These are phyloP conservation scores for Mesocricetus auratus DNA, from an alignment of 2,113 vertebrate genomes.

Conservation along the genomic window DNA sequence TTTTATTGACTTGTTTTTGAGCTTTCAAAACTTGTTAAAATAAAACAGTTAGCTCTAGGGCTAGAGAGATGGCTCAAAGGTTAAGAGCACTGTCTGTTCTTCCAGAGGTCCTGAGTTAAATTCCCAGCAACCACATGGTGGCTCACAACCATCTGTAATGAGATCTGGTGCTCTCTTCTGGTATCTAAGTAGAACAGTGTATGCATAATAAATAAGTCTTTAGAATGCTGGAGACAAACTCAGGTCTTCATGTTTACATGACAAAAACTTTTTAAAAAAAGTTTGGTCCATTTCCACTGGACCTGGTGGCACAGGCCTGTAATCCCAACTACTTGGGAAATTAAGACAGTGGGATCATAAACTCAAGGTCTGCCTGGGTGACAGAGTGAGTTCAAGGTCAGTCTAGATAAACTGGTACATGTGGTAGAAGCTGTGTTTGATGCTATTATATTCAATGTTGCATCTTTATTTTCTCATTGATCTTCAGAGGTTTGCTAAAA, in stretches of 20 bases:
- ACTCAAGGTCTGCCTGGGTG: not conserved
- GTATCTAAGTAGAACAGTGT: too few species aligned
- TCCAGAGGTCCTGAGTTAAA: too few species aligned
- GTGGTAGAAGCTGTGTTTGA: not conserved
- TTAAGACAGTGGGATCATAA: not conserved
- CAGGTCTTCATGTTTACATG: too few species aligned
- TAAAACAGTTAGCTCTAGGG: constrained; percentile 54
- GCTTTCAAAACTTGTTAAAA: constrained; percentile 13
- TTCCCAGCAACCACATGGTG: too few species aligned
- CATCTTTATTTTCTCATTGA: constrained; percentile 42
- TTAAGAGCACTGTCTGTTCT: too few species aligned
- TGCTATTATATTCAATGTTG: not conserved
- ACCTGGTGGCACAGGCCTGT: not conserved
- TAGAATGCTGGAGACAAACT: too few species aligned
- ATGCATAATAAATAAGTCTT: too few species aligned
- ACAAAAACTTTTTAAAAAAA: too few species aligned
- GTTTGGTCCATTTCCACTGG: not conserved
- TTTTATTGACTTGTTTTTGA: constrained; percentile 58
- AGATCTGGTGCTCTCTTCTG: too few species aligned
- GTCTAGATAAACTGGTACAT: not conserved
- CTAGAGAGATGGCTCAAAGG: too few species aligned
- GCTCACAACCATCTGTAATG: too few species aligned
- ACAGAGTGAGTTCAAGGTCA: not conserved
- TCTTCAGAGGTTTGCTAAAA: constrained; percentile 5
- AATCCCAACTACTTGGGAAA: not conserved